Evolutionary conservation across 2,113 vertebrate genomes (phyloP), one percentile per base, ranked within the genome.

Genomic region (Speoplatyrhinus poulsoni): DNA sequence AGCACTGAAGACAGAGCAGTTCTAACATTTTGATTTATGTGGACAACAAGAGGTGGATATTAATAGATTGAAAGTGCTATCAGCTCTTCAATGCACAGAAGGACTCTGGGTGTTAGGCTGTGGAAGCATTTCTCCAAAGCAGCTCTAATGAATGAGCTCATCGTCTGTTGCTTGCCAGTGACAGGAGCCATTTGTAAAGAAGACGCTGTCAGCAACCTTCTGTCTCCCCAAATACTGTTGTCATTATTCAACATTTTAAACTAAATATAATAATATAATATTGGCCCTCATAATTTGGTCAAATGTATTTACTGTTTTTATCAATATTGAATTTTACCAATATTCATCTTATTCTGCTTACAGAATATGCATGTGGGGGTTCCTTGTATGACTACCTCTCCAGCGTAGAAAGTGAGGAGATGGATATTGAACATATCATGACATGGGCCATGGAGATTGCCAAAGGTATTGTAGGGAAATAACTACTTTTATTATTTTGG

Each of bases 401-500:
- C 80, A 98, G 97, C 73, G 94, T 92, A 60, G 92, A 94, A 84
- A 98, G 98, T 80, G 95, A 98, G 82, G 93, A 95, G 69, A 98
- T 99, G 94, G 95, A 98, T 88, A 97, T 99, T 94, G 94, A 93
- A 49, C 96, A 99, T 75, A 95, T 99, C 60, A 98, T 99, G 96
- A 96, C 96, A 0, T 99, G 97, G 98, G 95, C 96, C 80, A 95
- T 92, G 49, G 95, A 99, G 64, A 98, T 99, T 58, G 98, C 96
- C 79, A 98, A 96, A 97, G 98, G 98, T 99, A 91, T 67, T 46
- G 49, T 1, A 17, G 8, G 65, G 12, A 15, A 15, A 9, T 6
- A 7, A 15, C n/a, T 9, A 8, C 54, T 41, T 41, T 41, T 41
- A 41, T 41, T 41, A 41, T 5, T 6, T 5, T 41, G 36, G 36